A percentile compares a stretch with the other conserved stretches of the same genome.
phyloP scores from a whole-genome alignment of 2,797 vertebrate genomes.

The Sebastes baramenuke region DNA sequence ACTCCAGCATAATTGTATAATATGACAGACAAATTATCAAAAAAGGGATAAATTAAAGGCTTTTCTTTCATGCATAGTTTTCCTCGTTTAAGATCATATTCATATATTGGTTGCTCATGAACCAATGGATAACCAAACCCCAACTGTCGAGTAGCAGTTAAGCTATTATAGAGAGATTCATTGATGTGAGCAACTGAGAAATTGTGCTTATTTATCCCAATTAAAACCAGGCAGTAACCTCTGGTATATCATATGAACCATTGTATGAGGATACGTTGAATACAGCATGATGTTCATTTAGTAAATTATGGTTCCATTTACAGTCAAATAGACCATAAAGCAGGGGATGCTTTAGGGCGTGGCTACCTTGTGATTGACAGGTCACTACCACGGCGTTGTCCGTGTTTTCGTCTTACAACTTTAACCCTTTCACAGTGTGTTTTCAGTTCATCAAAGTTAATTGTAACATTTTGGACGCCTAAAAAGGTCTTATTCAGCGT shows the following conservation, averaged over 20 bases:
- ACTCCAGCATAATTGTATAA: neutral
- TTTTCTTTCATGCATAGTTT: neutral
- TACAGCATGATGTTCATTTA: neutral
- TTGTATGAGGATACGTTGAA: no score
- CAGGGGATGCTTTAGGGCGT: neutral
- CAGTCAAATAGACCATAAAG: neutral
- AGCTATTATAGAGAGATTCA: neutral
- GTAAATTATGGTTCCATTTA: neutral
- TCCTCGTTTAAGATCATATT: neutral
- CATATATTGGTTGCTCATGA: neutral
- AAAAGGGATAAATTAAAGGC: neutral
- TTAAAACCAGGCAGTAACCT: neutral
- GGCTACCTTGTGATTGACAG: neutral
- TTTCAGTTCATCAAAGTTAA: neutral
- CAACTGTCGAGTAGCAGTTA: neutral
- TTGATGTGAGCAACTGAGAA: neutral
- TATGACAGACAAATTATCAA: neutral
- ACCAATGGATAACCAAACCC: neutral
- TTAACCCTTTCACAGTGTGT: neutral
- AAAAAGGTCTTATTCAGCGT: fast-evolving
- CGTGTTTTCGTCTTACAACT: neutral
- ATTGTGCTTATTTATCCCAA: neutral
- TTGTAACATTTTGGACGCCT: fast-evolving
- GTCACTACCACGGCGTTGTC: fast-evolving
- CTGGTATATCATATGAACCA: no score